A percentile compares a stretch with the other conserved stretches of the same genome.
These are phyloP conservation scores for Bombus affinis DNA, from an alignment of 1,140 invertebrate species.

Conservation along the genomic window DNA sequence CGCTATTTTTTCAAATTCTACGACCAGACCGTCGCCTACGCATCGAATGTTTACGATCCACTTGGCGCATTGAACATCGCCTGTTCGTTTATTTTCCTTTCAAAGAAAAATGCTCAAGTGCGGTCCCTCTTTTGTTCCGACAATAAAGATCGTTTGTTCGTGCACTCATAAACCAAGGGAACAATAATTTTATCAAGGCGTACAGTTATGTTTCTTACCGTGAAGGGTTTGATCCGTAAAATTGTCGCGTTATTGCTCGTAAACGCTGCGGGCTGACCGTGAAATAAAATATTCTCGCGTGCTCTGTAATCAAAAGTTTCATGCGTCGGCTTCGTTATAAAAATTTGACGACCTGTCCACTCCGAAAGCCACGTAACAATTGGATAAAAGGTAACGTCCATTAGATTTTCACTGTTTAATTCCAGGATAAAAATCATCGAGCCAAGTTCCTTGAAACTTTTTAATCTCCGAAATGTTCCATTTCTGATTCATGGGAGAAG, in stretches of 20 bases:
- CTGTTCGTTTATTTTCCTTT: not conserved
- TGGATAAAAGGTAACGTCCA: not conserved
- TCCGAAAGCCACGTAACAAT: not conserved
- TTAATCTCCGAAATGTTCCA: not conserved
- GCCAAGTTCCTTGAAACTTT: not conserved
- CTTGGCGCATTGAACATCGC: not conserved
- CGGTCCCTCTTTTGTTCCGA: not conserved
- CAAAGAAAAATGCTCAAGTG: not conserved
- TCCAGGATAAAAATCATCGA: not conserved
- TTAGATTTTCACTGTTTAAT: slow-evolving; percentile 1
- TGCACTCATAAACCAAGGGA: slow-evolving; percentile 9
- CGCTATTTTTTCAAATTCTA: not conserved
- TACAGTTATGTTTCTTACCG: not conserved
- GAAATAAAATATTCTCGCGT: slow-evolving; percentile 7
- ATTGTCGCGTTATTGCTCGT: slow-evolving; percentile 19
- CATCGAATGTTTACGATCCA: slow-evolving; percentile 8
- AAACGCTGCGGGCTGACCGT: not conserved
- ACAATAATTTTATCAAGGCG: slow-evolving; percentile 26
- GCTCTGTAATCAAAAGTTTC: slow-evolving; percentile 24
- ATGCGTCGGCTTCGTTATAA: slow-evolving; percentile 1
- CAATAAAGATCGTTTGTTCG: not conserved
- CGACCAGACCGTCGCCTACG: not conserved
- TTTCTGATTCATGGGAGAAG: not conserved
- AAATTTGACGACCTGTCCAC: slow-evolving; percentile 23
- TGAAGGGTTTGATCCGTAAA: not conserved